Conservation (phyloP, 2,888 invertebrate species). For the Marronus borbonicus region DNA sequence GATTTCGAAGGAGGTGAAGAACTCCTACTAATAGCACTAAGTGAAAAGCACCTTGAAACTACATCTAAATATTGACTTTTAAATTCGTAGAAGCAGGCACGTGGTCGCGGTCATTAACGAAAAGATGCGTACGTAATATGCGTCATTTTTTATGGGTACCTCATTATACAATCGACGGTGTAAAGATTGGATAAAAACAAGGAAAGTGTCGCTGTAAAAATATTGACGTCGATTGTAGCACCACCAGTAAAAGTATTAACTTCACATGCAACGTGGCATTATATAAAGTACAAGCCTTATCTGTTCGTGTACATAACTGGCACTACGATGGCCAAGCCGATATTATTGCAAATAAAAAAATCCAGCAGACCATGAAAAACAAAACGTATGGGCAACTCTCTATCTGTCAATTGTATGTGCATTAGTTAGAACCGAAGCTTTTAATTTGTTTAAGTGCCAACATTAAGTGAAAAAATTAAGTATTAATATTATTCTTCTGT, state of each 20-base stretch:
- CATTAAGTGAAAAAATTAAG: too few relatives aligned
- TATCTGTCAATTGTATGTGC: too few relatives aligned
- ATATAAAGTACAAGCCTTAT: not conserved
- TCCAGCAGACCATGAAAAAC: too few relatives aligned
- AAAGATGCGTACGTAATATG: constrained; percentile 7
- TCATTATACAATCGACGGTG: not conserved
- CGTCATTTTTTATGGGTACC: not conserved
- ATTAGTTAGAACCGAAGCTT: too few relatives aligned
- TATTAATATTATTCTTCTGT: too few relatives aligned
- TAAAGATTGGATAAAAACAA: not conserved
- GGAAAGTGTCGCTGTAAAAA: not conserved
- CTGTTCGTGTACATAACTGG: not conserved
- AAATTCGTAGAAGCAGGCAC: constrained; percentile 31
- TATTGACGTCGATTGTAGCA: not conserved
- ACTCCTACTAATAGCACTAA: constrained; percentile 25
- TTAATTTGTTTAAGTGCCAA: too few relatives aligned
- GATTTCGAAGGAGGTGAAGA: constrained; percentile 12
- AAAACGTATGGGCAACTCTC: too few relatives aligned
- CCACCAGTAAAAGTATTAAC: not conserved
- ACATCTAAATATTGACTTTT: constrained; percentile 38
- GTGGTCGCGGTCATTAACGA: constrained; percentile 12
- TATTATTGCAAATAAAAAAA: too few relatives aligned
- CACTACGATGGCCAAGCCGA: too few relatives aligned
- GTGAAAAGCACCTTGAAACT: constrained; percentile 43
- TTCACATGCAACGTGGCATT: not conserved